Percentiles rank a stretch among this genome's conserved stretches.
Evolutionary conservation across 2,888 invertebrate species (phyloP).

Genomic region (Hirudinaria manillensis): DNA sequence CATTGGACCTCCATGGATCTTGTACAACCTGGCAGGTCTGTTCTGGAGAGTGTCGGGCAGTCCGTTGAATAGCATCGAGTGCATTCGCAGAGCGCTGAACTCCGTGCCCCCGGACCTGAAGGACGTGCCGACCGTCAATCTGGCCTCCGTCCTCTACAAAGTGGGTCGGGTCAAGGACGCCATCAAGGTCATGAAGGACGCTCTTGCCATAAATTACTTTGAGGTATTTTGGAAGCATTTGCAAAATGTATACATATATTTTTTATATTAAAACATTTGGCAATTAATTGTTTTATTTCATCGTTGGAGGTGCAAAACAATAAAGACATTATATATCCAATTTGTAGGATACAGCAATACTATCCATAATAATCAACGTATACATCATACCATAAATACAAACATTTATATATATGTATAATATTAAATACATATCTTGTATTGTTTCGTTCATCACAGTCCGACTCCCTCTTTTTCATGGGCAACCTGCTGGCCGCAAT

Average conservation of each 20-base stretch:
- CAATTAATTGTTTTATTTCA: not conserved
- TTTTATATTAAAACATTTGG: not conserved
- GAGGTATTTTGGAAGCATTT: constrained; percentile 65
- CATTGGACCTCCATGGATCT: constrained; percentile 68
- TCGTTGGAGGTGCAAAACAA: too few relatives aligned
- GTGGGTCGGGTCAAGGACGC: constrained; percentile 63
- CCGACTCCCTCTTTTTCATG: constrained; percentile 67
- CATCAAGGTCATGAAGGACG: constrained; percentile 61
- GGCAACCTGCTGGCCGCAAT: constrained; percentile 63
- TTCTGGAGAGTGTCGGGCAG: constrained; percentile 73
- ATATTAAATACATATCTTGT: too few relatives aligned
- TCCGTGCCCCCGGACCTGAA: constrained; percentile 61
- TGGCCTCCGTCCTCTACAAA: constrained; percentile 65
- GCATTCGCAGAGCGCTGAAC: constrained; percentile 63
- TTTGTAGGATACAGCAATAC: too few relatives aligned
- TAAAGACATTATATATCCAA: too few relatives aligned
- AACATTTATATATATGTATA: too few relatives aligned
- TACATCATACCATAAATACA: too few relatives aligned
- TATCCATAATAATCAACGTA: too few relatives aligned
- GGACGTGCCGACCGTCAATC: constrained; percentile 66
- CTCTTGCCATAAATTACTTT: constrained; percentile 61
- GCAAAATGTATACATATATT: not conserved
- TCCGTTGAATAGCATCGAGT: constrained; percentile 65
- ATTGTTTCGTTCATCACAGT: constrained; percentile 53
- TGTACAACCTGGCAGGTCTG: constrained; percentile 68